A percentile compares a stretch with the other conserved stretches of the same genome.
Conservation (phyloP, 2,113 vertebrate genomes). For the Microcebus ravelobensis region DNA sequence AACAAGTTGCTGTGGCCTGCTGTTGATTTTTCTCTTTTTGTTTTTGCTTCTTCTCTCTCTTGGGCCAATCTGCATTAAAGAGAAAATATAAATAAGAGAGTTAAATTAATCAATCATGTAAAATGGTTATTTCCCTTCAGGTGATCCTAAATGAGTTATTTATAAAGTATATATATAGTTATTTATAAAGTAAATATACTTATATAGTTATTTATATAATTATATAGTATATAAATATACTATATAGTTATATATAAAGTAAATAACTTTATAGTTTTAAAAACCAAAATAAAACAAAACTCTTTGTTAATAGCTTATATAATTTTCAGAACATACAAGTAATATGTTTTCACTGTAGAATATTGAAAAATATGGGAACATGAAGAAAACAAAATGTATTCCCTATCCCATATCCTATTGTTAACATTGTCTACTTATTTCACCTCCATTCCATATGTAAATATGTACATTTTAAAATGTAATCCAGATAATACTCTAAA, state of each 20-base stretch:
- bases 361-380: neutral
- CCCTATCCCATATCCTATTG: neutral
- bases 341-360: neutral
- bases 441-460: neutral
- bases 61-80: conserved; percentile 86
- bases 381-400: neutral
- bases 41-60: conserved; percentile 88
- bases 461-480: neutral
- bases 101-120: neutral
- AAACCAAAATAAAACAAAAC: neutral
- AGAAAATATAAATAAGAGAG: conserved; percentile 24
- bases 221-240: too few relatives aligned
- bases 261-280: neutral
- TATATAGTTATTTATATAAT: neutral
- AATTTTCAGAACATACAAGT: neutral
- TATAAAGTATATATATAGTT: too few relatives aligned
- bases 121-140: neutral
- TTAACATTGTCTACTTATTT: neutral
- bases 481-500: neutral
- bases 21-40: conserved; percentile 76
- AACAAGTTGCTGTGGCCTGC: conserved; percentile 77
- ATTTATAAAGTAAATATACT: neutral
- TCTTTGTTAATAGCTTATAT: neutral
- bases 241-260: neutral
- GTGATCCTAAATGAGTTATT: neutral